These are phyloP conservation scores for Micrasema minimum DNA, from an alignment of 1,140 invertebrate genomes.

Conservation along the genomic window DNA sequence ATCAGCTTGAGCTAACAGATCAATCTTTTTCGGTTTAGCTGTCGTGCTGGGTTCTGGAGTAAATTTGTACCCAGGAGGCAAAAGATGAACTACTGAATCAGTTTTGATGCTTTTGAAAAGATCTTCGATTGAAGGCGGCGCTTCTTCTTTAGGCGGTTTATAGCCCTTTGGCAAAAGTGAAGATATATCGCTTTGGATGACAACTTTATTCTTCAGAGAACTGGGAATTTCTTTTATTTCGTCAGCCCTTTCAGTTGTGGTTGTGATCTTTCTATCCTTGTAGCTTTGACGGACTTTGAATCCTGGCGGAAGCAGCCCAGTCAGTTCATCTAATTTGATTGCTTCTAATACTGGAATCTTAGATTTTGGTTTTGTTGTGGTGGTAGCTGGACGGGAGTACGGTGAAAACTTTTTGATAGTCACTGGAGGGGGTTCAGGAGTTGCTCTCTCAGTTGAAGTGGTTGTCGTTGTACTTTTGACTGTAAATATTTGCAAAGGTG, in stretches of 20 bases:
- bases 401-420: slow-evolving; percentile 77
- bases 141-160: slow-evolving; percentile 66
- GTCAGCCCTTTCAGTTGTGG: slow-evolving; percentile 56
- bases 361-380: slow-evolving; percentile 63
- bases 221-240: slow-evolving; percentile 58
- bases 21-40: slow-evolving; percentile 53
- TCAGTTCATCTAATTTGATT: slow-evolving; percentile 71
- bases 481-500: slow-evolving; percentile 61
- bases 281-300: slow-evolving; percentile 69
- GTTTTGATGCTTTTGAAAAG: slow-evolving; percentile 52
- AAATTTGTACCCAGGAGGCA: slow-evolving; percentile 69
- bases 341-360: slow-evolving; percentile 67
- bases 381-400: slow-evolving; percentile 65
- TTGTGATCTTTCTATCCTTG: slow-evolving; percentile 67
- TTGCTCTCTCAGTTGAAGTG: slow-evolving; percentile 60
- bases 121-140: slow-evolving; percentile 46
- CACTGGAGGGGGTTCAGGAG: slow-evolving; percentile 64
- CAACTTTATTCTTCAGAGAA: slow-evolving; percentile 67
- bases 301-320: slow-evolving; percentile 70
- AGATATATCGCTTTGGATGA: slow-evolving; percentile 69
- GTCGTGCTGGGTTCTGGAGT: slow-evolving; percentile 56
- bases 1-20: no score
- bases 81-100: slow-evolving; percentile 59
- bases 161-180: slow-evolving; percentile 76
- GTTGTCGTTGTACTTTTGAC: slow-evolving; percentile 64